Evolutionary conservation across 2,797 vertebrate genomes (phyloP).

Genomic region (Rhabdophis nuchalis): DNA sequence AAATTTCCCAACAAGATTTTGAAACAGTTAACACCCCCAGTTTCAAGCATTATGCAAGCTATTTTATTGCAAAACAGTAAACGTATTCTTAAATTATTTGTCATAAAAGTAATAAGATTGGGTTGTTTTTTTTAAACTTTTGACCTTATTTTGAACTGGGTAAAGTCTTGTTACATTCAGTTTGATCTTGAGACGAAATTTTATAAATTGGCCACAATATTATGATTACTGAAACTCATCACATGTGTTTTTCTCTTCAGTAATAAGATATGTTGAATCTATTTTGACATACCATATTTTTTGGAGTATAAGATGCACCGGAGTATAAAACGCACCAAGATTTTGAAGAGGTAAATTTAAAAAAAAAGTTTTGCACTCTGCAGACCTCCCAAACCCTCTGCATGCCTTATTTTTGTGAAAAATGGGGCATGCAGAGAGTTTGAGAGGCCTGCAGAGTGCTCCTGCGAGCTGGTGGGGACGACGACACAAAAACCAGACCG

Average conservation of each 20-base stretch:
- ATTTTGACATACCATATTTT: not conserved
- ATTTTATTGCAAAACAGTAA: not conserved
- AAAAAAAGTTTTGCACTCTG: too few relatives aligned
- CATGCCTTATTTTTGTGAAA: too few relatives aligned
- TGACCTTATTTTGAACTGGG: slow-evolving; percentile 9
- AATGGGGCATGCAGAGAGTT: too few relatives aligned
- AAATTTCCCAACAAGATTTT: slow-evolving; percentile 2
- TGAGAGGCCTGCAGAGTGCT: too few relatives aligned
- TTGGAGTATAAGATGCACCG: too few relatives aligned
- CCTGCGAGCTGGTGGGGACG: too few relatives aligned
- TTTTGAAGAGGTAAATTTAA: too few relatives aligned
- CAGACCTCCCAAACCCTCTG: too few relatives aligned
- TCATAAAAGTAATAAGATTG: not conserved
- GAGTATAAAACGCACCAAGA: too few relatives aligned
- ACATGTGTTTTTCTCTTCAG: not conserved
- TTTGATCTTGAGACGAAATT: slow-evolving; percentile 6
- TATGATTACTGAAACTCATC: not conserved
- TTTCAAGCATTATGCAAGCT: not conserved
- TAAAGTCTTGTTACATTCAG: not conserved
- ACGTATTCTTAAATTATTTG: not conserved
- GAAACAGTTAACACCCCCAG: not conserved
- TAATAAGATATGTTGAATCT: not conserved
- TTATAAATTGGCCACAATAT: not conserved
- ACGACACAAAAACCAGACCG: too few relatives aligned
- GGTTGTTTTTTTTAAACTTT: not conserved